Conservation (phyloP, 2,797 vertebrate species). For the Capromys pilorides region DNA sequence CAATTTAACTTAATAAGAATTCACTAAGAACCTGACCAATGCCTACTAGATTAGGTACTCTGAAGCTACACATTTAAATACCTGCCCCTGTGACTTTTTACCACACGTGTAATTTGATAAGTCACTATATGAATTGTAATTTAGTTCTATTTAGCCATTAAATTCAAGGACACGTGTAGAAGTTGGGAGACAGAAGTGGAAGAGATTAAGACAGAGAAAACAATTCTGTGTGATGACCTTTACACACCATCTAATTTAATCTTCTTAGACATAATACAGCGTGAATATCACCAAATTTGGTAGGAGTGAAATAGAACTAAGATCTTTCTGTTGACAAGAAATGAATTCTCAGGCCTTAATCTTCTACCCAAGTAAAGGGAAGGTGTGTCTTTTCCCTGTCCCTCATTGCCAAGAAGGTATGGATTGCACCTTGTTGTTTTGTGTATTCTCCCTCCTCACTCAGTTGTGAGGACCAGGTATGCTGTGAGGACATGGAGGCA, state of each 20-base stretch:
- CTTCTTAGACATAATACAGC: background rate
- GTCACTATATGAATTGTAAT: background rate
- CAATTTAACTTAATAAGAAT: background rate
- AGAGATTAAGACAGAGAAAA: constrained; percentile 10
- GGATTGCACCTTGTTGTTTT: background rate
- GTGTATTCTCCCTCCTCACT: background rate
- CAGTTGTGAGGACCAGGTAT: background rate
- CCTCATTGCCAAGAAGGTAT: background rate
- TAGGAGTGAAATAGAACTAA: background rate
- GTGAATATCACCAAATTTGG: background rate
- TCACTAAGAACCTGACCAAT: background rate
- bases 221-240: background rate
- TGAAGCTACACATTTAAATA: background rate
- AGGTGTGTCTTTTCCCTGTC: background rate
- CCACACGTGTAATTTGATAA: background rate
- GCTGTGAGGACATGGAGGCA: background rate
- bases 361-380: background rate
- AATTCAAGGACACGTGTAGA: constrained; percentile 1
- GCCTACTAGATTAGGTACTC: background rate
- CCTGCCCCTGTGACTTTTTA: background rate
- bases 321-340: background rate
- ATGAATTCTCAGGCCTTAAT: background rate
- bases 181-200: background rate
- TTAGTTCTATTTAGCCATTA: constrained; percentile 7
- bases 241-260: background rate